Evolutionary conservation across 1,140 invertebrate species (phyloP).

Genomic region (Thrips palmi): DNA sequence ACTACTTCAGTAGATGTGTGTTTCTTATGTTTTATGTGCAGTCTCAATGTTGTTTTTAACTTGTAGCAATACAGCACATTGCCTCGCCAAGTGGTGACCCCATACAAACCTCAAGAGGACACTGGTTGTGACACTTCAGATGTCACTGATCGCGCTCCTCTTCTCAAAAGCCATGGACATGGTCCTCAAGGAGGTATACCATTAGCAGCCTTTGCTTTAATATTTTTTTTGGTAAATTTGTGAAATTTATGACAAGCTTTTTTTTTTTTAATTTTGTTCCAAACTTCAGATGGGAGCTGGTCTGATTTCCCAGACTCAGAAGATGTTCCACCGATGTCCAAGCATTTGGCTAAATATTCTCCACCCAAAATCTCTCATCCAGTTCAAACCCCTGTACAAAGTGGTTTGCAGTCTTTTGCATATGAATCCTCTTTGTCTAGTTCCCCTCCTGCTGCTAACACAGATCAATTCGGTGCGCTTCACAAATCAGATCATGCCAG

Average conservation of each 20-base stretch:
- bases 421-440: no score
- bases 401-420: no score
- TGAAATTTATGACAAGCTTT: not conserved
- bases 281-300: slow-evolving; percentile 8
- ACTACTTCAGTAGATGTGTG: slow-evolving; percentile 15
- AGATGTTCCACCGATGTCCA: not conserved
- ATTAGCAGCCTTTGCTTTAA: no score
- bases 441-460: no score
- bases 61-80: slow-evolving; percentile 45
- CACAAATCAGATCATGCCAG: no score
- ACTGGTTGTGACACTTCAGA: slow-evolving; percentile 27
- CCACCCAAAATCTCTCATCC: no score
- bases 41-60: not conserved
- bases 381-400: no score
- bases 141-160: slow-evolving; percentile 30
- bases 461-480: no score
- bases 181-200: no score
- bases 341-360: no score
- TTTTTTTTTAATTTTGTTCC: not conserved
- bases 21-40: slow-evolving; percentile 12
- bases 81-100: slow-evolving; percentile 69
- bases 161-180: slow-evolving; percentile 21
- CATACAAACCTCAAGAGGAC: slow-evolving; percentile 73
- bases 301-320: slow-evolving; percentile 5
- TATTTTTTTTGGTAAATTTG: not conserved